Conservation (phyloP, 2,797 vertebrate species). For the Pantherophis vulpinus region DNA sequence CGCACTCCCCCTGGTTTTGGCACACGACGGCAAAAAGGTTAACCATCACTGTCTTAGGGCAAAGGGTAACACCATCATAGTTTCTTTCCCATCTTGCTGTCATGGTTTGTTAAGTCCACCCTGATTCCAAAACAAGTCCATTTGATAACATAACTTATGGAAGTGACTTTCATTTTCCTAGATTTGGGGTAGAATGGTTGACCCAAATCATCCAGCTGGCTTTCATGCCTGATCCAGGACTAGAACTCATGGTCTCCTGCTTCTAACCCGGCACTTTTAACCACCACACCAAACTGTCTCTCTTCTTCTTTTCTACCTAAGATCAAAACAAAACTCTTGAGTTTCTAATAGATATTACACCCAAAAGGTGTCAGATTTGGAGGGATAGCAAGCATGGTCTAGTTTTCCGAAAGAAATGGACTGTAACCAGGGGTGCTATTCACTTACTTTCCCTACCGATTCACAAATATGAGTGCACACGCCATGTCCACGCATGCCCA, state of each 20-base stretch:
- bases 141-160: background rate
- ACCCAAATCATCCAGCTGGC: background rate
- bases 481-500: no score
- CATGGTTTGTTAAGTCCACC: background rate
- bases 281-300: no score
- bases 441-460: no score
- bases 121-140: background rate
- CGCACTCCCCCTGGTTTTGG: no score
- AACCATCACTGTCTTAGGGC: background rate
- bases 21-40: no score
- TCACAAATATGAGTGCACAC: no score
- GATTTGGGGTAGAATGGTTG: background rate
- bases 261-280: background rate
- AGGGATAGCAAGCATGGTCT: background rate
- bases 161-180: background rate
- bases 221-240: background rate
- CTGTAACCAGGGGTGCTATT: no score
- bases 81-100: background rate
- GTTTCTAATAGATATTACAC: background rate
- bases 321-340: background rate
- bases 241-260: background rate
- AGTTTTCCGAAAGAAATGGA: background rate
- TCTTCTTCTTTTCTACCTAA: no score
- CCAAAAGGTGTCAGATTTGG: background rate
- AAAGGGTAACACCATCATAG: background rate